Evolutionary conservation across 2,797 vertebrate species (phyloP).

Genomic region (Gallinago nigripennis): DNA sequence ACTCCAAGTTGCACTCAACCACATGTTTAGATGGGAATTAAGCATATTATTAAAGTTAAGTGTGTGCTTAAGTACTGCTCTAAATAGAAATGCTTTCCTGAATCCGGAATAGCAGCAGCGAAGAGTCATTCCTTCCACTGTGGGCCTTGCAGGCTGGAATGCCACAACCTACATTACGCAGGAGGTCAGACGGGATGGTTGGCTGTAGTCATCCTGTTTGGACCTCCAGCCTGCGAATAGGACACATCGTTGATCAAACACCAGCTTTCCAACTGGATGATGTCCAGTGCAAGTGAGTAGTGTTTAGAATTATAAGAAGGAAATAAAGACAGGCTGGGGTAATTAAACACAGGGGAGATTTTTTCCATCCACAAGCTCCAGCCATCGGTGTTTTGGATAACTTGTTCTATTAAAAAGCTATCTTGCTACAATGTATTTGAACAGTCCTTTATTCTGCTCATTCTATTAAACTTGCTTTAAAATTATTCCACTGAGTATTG

Average conservation of each 20-base stretch:
- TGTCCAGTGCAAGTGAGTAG: not conserved
- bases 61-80: constrained; percentile 29
- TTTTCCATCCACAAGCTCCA: constrained; percentile 39
- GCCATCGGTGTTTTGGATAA: constrained; percentile 44
- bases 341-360: constrained; percentile 56
- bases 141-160: not conserved
- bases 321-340: constrained; percentile 34
- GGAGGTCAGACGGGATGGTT: not conserved
- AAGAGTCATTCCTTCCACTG: constrained; percentile 42
- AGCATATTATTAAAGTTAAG: constrained; percentile 39
- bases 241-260: not conserved
- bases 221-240: not conserved
- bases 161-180: not conserved
- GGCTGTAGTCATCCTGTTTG: not conserved
- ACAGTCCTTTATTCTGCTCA: constrained; percentile 58
- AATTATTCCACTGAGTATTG: constrained; percentile 61
- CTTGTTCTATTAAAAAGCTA: constrained; percentile 61
- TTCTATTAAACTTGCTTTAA: constrained; percentile 57
- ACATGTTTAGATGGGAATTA: constrained; percentile 15
- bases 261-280: constrained; percentile 22
- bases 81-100: constrained; percentile 48
- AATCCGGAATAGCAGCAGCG: not conserved
- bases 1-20: not conserved
- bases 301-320: constrained; percentile 17
- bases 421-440: constrained; percentile 46